Evolutionary conservation across 2,113 vertebrate species (phyloP), one percentile per base, ranked within the genome.

Genomic region (Zosterops japonicus): DNA sequence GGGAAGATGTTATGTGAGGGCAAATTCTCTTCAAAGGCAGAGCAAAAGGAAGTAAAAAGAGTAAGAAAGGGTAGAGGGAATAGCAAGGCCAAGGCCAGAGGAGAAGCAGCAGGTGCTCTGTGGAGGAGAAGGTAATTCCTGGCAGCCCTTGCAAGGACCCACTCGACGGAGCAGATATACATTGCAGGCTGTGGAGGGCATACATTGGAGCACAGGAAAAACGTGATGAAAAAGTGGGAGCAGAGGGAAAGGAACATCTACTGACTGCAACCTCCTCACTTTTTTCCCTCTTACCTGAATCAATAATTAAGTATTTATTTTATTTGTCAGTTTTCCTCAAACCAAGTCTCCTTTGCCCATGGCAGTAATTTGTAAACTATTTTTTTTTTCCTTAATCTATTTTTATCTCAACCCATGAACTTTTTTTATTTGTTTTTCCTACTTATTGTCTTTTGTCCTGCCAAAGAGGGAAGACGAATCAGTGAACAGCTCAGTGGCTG

Each of bases 121-220:
- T 8, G 22, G 24, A 71, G 25, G 25, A 55, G 28, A 59, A 78
- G 12, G 9, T n/a, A 19, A 21, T 60, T 74, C 14, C 15, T 71
- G 49, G 44, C 10, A 44, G 25, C 16, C 19, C 23, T 70, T 79
- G 25, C 12, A 33, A 57, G 17, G 44, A 65, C 23, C 19, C 68
- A 39, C 16, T 28, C 0, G 1, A 18, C 2, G 6, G 19, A 36
- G 35, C 14, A 31, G 16, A n/a, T n/a, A 29, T 2, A 7, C 23
- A 14, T 29, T 42, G 12, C 3, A 6, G 49, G 6, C 33, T 35
- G 5, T 28, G 49, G 55, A 78, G 5, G 70, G 5, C 20, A 9
- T 4, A 5, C 4, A 11, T 1, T 24, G 20, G 18, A 78, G 29
- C 10, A 56, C 14, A 36, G 12, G 31, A 36, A 42, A 65, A 61